Conservation (phyloP, 2,797 vertebrate species). For the Pachyuromys duprasi region DNA sequence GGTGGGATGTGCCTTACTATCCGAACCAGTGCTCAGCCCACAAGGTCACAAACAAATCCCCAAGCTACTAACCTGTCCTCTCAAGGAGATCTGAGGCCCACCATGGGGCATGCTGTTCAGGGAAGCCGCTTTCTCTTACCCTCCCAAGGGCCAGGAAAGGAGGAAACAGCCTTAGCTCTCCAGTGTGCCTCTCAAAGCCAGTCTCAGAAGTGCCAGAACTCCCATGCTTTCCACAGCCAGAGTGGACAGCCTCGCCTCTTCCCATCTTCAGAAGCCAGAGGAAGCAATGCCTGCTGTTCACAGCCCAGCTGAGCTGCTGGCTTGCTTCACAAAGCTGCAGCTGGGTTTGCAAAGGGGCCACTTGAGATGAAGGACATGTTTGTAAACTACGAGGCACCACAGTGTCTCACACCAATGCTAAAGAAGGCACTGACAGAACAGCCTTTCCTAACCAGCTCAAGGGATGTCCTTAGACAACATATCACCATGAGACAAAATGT, state of each 20-base stretch:
- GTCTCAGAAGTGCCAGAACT: not conserved
- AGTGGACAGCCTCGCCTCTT: too few species aligned
- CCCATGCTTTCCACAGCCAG: not conserved
- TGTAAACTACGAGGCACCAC: not conserved
- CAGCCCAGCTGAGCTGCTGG: not conserved
- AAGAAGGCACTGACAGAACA: not conserved
- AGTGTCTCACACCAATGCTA: not conserved
- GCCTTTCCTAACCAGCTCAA: not conserved
- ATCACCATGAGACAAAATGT: rapidly evolving
- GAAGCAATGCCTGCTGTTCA: not conserved
- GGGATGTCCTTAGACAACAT: not conserved
- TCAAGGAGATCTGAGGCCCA: not conserved
- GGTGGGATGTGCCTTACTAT: not conserved
- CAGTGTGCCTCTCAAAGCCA: not conserved
- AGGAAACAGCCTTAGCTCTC: not conserved
- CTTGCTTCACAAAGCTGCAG: not conserved
- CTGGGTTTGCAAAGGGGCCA: not conserved
- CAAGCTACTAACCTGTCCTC: not conserved
- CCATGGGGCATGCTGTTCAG: not conserved
- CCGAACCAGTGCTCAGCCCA: slow-evolving; percentile 12
- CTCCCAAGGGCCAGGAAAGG: not conserved
- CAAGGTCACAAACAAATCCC: not conserved
- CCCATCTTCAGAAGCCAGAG: not conserved
- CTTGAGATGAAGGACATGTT: slow-evolving; percentile 39
- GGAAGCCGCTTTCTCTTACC: not conserved